These are phyloP conservation scores for Pristionchus entomophagus DNA, from an alignment of 2,888 invertebrate species.

Conservation along the genomic window DNA sequence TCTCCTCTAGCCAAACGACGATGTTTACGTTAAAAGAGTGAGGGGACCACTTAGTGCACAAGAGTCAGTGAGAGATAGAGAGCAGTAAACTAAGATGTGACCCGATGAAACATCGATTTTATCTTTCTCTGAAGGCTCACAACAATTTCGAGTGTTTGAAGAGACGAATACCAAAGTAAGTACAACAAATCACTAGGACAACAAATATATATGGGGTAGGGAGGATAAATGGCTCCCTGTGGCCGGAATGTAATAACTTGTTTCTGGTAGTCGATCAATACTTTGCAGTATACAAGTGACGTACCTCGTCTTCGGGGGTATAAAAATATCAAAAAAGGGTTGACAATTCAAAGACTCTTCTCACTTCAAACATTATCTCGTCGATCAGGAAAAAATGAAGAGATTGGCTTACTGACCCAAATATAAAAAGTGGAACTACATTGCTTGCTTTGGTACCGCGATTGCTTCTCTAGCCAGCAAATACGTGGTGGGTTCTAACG, in stretches of 20 bases:
- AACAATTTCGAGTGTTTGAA: neutral
- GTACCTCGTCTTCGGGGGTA: neutral
- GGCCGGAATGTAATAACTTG: neutral
- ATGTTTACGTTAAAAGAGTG: neutral
- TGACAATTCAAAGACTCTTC: no score
- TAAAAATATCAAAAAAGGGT: neutral
- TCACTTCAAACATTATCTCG: neutral
- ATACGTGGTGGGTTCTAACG: neutral
- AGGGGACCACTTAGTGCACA: conserved; percentile 2
- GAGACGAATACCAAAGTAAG: neutral
- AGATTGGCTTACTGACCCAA: no score
- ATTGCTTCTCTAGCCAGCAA: no score
- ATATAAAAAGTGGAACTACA: no score
- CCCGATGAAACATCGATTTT: neutral
- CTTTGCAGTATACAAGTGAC: conserved; percentile 18
- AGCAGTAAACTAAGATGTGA: neutral
- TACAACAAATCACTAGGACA: neutral
- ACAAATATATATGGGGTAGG: neutral
- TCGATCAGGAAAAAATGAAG: neutral
- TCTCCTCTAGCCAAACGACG: neutral
- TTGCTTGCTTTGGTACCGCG: no score
- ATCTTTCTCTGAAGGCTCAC: neutral
- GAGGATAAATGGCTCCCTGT: neutral
- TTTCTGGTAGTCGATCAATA: conserved; percentile 6
- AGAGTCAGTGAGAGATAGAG: no score